Evolutionary conservation across 2,888 invertebrate species (phyloP).

Genomic region (Ennomos erosarius): DNA sequence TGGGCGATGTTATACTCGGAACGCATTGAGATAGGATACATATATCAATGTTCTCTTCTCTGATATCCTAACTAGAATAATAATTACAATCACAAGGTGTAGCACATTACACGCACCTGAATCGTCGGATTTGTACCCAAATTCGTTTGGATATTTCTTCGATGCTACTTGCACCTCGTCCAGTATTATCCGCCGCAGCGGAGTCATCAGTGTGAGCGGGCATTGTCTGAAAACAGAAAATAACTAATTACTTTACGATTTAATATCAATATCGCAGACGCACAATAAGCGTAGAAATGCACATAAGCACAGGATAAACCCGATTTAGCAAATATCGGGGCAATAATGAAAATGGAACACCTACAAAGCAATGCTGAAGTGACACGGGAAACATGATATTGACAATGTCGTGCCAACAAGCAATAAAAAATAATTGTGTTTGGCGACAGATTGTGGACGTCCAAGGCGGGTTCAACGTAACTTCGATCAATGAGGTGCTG

Average conservation of each 20-base stretch:
- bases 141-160: slow-evolving; percentile 87
- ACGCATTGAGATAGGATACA: too few relatives aligned
- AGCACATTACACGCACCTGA: slow-evolving; percentile 77
- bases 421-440: slow-evolving; percentile 39
- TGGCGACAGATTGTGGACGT: slow-evolving; percentile 32
- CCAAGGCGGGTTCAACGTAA: slow-evolving; percentile 33
- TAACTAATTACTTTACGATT: slow-evolving; percentile 5
- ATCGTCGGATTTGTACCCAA: slow-evolving; percentile 86
- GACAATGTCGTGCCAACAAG: slow-evolving; percentile 33
- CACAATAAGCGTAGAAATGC: too few relatives aligned
- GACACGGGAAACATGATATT: slow-evolving; percentile 29
- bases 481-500: slow-evolving; percentile 33
- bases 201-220: slow-evolving; percentile 88
- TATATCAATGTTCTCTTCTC: too few relatives aligned
- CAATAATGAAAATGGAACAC: background rate
- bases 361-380: background rate
- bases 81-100: too few relatives aligned
- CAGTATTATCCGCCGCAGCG: slow-evolving; percentile 87
- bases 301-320: too few relatives aligned
- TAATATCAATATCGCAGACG: too few relatives aligned
- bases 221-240: slow-evolving; percentile 86
- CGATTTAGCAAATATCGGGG: too few relatives aligned
- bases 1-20: too few relatives aligned
- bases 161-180: slow-evolving; percentile 88
- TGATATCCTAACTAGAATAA: too few relatives aligned